Conservation (phyloP, 2,113 vertebrate species). For the Rhabdornis inornatus region DNA sequence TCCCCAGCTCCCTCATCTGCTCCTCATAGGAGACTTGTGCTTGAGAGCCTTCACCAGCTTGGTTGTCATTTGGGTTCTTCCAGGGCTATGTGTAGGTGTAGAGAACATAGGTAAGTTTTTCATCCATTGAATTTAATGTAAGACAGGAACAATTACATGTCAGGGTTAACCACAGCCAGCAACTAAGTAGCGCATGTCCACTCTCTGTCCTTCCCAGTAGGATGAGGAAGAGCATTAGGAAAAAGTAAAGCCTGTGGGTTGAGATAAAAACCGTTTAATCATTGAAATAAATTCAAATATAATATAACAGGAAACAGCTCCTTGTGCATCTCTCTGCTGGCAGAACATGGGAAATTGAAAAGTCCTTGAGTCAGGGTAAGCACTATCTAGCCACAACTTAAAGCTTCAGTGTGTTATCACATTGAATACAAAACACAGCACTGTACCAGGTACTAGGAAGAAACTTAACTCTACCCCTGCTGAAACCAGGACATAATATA, state of each 20-base stretch:
- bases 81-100: neutral
- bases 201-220: neutral
- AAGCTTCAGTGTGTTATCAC: neutral
- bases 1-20: neutral
- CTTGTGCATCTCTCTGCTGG: rapidly evolving
- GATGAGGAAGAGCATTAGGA: neutral
- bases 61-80: neutral
- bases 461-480: neutral
- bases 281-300: neutral
- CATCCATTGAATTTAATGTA: neutral
- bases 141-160: neutral
- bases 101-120: neutral
- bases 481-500: neutral
- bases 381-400: neutral
- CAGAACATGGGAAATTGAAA: neutral
- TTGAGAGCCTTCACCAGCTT: neutral
- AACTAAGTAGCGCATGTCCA: neutral
- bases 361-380: neutral
- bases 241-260: neutral
- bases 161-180: neutral
- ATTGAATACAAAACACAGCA: neutral
- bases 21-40: neutral
- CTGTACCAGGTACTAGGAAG: neutral
- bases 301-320: neutral
- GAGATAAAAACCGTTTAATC: neutral